Conservation (phyloP, 2,113 vertebrate genomes). For the Callaeas wilsoni region DNA sequence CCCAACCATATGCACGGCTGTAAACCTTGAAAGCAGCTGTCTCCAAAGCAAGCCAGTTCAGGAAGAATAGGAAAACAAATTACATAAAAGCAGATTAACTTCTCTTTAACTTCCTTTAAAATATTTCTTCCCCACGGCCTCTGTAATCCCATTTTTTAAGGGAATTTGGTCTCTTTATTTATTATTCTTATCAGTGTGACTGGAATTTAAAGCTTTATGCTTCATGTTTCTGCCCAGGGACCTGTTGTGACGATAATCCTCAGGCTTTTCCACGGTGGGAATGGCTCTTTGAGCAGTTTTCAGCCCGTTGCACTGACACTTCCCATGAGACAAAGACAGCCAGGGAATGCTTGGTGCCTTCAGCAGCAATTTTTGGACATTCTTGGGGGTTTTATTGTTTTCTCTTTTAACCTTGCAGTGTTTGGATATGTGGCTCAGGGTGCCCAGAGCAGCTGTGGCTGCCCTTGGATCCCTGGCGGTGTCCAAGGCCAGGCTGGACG, state of each 20-base stretch:
- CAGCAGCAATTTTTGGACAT: not conserved
- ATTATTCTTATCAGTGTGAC: conserved; percentile 22
- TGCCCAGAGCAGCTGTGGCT: not conserved
- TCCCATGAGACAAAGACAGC: not conserved
- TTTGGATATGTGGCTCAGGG: not conserved
- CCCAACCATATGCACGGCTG: not conserved
- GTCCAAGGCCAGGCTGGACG: not conserved
- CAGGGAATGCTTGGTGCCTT: not conserved
- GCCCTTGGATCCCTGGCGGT: not conserved
- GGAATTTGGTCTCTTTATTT: conserved; percentile 38
- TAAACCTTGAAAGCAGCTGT: conserved; percentile 52
- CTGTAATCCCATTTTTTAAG: conserved; percentile 48
- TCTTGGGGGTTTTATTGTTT: not conserved
- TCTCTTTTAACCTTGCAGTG: not conserved
- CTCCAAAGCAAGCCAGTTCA: conserved; percentile 4
- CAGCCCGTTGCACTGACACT: not conserved
- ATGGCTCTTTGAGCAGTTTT: not conserved
- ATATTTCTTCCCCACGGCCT: conserved; percentile 33
- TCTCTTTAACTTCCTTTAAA: conserved; percentile 50
- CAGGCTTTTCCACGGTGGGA: not conserved
- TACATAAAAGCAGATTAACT: conserved; percentile 56
- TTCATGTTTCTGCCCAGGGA: not conserved
- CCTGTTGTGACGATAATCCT: conserved; percentile 29
- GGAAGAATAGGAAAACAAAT: conserved; percentile 61
- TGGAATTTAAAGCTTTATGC: conserved; percentile 28